A percentile compares a stretch with the other conserved stretches of the same genome.
These are phyloP conservation scores for Xerus rutilus DNA, from an alignment of 2,797 vertebrate species.

Conservation along the genomic window DNA sequence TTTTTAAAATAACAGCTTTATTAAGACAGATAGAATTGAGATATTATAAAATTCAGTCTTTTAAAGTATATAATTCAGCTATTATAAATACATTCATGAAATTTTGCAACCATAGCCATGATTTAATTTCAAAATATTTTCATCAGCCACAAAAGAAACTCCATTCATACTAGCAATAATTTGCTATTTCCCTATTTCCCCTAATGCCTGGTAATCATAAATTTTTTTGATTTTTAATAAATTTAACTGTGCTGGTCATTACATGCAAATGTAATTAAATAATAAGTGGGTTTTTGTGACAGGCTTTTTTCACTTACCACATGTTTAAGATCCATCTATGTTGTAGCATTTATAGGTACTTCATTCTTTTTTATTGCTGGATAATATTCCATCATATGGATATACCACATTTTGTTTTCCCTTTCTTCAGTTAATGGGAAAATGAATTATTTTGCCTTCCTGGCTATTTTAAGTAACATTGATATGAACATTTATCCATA, in stretches of 20 bases:
- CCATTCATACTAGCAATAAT: not conserved
- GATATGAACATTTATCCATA: not conserved
- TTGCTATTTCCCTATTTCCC: not conserved
- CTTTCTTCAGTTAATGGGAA: not conserved
- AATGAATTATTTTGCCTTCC: not conserved
- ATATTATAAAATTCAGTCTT: not conserved
- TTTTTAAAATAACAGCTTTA: conserved; percentile 14
- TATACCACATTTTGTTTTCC: not conserved
- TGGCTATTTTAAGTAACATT: not conserved
- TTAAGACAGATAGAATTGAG: conserved; percentile 6
- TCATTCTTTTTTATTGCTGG: not conserved
- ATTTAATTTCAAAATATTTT: not conserved
- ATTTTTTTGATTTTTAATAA: not conserved
- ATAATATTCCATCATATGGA: not conserved
- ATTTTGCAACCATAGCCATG: not conserved
- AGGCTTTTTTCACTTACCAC: not conserved
- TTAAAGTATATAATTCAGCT: not conserved
- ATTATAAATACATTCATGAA: not conserved
- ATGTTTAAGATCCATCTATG: not conserved
- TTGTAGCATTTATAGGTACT: not conserved
- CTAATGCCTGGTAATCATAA: not conserved
- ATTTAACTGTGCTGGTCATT: not conserved
- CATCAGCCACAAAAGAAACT: not conserved
- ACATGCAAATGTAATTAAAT: not conserved
- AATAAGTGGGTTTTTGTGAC: not conserved